A percentile compares a stretch with the other conserved stretches of the same genome.
Evolutionary conservation across 2,113 vertebrate species (phyloP).

Genomic region (Neogale vison): DNA sequence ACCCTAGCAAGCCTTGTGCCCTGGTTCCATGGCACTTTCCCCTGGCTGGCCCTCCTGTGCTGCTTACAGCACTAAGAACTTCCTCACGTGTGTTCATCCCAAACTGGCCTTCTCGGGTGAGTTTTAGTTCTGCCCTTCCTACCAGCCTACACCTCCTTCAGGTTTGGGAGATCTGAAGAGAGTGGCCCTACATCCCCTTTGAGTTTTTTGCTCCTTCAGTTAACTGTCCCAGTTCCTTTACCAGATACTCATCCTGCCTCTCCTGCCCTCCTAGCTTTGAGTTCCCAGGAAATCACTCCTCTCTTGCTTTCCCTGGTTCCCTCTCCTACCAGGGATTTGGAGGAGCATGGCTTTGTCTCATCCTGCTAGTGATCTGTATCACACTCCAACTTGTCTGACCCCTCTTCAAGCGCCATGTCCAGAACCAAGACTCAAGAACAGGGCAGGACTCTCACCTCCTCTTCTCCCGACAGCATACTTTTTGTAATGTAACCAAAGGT

Average conservation of each 20-base stretch:
- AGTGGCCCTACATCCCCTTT: neutral
- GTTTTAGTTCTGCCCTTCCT: neutral
- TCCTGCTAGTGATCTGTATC: neutral
- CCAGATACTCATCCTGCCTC: neutral
- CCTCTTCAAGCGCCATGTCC: neutral
- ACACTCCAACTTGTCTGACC: neutral
- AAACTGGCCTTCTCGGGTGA: neutral
- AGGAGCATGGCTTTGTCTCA: neutral
- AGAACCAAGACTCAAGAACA: neutral
- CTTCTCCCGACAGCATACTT: neutral
- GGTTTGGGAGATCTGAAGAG: neutral
- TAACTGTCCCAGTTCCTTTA: neutral
- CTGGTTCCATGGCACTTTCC: neutral
- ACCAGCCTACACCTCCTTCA: neutral
- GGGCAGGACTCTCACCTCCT: neutral
- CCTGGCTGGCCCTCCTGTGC: too few relatives aligned
- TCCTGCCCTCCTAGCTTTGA: neutral
- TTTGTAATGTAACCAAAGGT: neutral
- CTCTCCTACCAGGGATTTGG: neutral
- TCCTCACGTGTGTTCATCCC: neutral
- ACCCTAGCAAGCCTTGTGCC: neutral
- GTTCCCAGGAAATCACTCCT: neutral
- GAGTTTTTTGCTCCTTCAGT: neutral
- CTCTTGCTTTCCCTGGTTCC: neutral
- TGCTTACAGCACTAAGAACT: neutral